Evolutionary conservation across 2,797 vertebrate species (phyloP).

Genomic region (Falco biarmicus): DNA sequence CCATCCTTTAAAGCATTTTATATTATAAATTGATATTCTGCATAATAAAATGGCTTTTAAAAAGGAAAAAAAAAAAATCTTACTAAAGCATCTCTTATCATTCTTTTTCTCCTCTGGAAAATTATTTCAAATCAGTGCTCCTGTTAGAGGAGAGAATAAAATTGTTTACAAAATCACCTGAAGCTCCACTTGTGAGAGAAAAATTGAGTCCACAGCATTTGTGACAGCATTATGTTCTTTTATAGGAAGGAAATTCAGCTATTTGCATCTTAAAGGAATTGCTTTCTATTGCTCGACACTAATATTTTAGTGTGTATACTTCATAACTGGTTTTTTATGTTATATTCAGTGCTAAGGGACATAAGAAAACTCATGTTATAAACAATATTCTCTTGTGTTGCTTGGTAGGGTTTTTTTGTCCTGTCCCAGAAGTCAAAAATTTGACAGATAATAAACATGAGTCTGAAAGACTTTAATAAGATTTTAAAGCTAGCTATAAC

Average conservation of each 20-base stretch:
- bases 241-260: neutral
- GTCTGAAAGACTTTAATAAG: neutral
- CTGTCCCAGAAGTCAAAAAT: neutral
- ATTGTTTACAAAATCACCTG: neutral
- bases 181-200: neutral
- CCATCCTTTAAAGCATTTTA: neutral
- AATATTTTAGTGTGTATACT: conserved; percentile 7
- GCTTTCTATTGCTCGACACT: neutral
- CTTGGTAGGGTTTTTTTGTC: neutral
- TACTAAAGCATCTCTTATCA: neutral
- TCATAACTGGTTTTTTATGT: neutral
- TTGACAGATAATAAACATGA: neutral
- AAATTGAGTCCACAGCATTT: neutral
- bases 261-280: neutral
- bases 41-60: neutral
- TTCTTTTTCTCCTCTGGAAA: neutral
- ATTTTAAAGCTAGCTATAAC: neutral
- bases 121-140: neutral
- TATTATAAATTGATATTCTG: neutral
- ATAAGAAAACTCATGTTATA: neutral
- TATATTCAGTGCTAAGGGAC: neutral
- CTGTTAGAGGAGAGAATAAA: neutral
- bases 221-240: neutral
- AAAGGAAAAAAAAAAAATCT: neutral
- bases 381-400: neutral